Base-by-base conservation (phyloP, 2,113 vertebrate genomes). In the Rhineura floridana region DNA sequence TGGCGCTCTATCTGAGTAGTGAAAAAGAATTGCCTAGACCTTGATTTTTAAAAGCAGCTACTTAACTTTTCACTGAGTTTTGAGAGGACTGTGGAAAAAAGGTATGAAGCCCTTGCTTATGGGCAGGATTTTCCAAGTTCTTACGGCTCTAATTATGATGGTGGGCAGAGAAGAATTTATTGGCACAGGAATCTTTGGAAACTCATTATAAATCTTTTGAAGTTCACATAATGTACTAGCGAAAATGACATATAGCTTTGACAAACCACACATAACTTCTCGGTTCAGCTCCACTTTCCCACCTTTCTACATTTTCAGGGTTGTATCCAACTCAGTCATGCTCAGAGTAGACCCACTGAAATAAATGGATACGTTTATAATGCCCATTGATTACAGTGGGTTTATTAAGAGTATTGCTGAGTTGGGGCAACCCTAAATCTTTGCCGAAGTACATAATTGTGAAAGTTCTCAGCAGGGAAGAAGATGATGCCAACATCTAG, bases 161-260 rank as follows among this genome's bases (percentile, higher is more conserved):
- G 90, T 90, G 91, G 95, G 92, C 65, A 85, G 94, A 95, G 75
- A 83, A 91, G 84, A 70, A 84, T 90, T 55, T 0, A 48, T 81
- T 92, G 94, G 94, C 95, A 95, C 94, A 91, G 15, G 3, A 82
- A 92, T 91, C 91, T 91, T 92, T 96, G 95, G 91, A 93, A 95
- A 91, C 83, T 5, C 36, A 80, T 89, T 86, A 73, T 82, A 86
- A 44, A 87, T 91, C 91, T 92, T 94, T 95, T 95, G 91, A 93
- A 93, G 90, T 93, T 84, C 93, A 83, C 87, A 91, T 94, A 95
- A 96, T 94, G 93, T 94, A 93, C 62, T 90, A 94, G 87, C 89
- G 83, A 90, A 93, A 87, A 87, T 86, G 92, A 89, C 80, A 55
- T 2, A 65, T 0, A 3, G 87, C 88, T 90, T 88, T 91, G 93